Percentiles rank a stretch among this genome's conserved stretches.
phyloP scores from a whole-genome alignment of 1,140 invertebrate species.

The Patella vulgata region DNA sequence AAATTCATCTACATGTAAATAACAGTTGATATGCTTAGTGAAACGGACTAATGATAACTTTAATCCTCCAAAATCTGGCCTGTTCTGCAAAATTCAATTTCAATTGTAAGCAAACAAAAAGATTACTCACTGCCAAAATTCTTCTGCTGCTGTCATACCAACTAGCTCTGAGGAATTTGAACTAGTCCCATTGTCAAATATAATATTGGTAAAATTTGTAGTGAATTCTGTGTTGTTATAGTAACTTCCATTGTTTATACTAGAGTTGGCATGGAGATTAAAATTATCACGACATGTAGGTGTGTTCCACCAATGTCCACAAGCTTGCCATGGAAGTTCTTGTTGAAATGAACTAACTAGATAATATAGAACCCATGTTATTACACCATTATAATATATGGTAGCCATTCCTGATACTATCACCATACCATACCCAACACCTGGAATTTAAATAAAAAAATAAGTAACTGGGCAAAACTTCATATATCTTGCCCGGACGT shows the following conservation, averaged over 20 bases:
- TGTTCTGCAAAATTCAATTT: too few species aligned
- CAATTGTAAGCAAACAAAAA: too few species aligned
- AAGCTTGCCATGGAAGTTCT: slow-evolving; percentile 91
- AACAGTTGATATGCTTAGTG: too few species aligned
- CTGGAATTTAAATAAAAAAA: slow-evolving; percentile 27
- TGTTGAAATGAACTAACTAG: slow-evolving; percentile 69
- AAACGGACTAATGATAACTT: too few species aligned
- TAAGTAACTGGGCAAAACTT: not conserved
- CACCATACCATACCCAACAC: slow-evolving; percentile 53
- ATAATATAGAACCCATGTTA: slow-evolving; percentile 96
- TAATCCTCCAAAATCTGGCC: too few species aligned
- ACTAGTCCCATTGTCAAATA: too few species aligned
- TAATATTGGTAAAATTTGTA: not conserved
- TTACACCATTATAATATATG: slow-evolving; percentile 96
- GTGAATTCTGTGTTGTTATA: slow-evolving; percentile 71
- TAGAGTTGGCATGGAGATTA: slow-evolving; percentile 75
- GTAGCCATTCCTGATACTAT: slow-evolving; percentile 42
- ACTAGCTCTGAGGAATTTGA: too few species aligned
- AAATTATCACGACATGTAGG: slow-evolving; percentile 81
- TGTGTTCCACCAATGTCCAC: slow-evolving; percentile 94
- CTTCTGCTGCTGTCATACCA: slow-evolving; percentile 25
- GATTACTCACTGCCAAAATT: slow-evolving; percentile 42
- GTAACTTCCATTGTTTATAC: slow-evolving; percentile 73
- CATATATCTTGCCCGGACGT: too few species aligned
- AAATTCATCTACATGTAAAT: too few species aligned